These are phyloP conservation scores for Atethmia centrago DNA, from an alignment of 2,888 invertebrate genomes.

Conservation along the genomic window DNA sequence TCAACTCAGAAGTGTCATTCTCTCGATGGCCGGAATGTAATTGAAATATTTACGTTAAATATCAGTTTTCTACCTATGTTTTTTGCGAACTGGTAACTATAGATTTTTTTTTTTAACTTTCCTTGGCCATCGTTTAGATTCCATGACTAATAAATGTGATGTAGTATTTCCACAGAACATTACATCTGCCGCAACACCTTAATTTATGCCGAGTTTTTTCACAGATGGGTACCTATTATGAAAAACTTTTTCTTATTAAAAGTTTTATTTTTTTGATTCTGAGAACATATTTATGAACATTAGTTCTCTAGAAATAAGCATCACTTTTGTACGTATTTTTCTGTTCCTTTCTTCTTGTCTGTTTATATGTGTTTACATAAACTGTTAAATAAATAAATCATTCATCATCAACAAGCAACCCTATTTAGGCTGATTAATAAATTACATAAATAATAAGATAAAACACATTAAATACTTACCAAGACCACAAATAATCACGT, in stretches of 20 bases:
- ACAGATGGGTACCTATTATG: background rate
- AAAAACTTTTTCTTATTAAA: conserved; percentile 12
- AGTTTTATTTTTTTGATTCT: background rate
- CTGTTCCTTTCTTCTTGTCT: too few species aligned
- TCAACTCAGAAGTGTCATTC: too few species aligned
- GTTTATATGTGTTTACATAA: too few species aligned
- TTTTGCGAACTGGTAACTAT: background rate
- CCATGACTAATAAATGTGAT: conserved; percentile 58
- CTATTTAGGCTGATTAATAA: background rate
- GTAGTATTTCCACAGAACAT: conserved; percentile 38
- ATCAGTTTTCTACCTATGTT: background rate
- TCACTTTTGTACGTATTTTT: too few species aligned
- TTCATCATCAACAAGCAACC: too few species aligned
- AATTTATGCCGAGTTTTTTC: conserved; percentile 15
- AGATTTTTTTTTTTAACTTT: conserved; percentile 34
- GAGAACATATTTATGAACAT: background rate
- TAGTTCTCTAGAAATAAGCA: too few species aligned
- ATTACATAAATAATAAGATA: background rate
- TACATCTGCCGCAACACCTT: background rate
- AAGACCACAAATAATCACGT: conserved; percentile 14
- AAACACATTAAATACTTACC: conserved; percentile 46
- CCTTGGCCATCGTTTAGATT: conserved; percentile 45
- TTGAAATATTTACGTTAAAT: background rate
- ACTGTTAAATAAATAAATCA: too few species aligned
- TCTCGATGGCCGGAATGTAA: too few species aligned